Evolutionary conservation across 2,113 vertebrate species (phyloP), one percentile per base, ranked within the genome.

Genomic region (Peucedramus taeniatus): DNA sequence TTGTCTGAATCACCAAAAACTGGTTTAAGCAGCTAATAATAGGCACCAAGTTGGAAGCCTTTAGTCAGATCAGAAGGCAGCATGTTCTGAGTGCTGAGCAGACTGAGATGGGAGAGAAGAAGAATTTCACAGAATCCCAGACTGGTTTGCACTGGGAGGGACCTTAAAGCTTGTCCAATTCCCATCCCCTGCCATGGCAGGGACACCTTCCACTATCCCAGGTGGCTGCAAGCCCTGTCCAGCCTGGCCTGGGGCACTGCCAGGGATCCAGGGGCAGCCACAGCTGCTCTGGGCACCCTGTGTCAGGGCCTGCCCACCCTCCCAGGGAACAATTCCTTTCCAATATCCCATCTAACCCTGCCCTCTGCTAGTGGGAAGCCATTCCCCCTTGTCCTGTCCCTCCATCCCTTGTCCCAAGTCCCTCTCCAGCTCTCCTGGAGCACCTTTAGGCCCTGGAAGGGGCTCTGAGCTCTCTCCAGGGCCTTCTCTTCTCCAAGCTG

Each of bases 1-100:
- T 85, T 87, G 54, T 89, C 84, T 96, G 90, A 83, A 80, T 90
- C 13, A 51, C 82, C 85, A 50, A 56, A 80, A 88, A 49, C 47
- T 50, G 22, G 42, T 75, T 80, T 69, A 42, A 91, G 77, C 59
- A 93, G 81, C 77, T 93, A 87, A 74, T 65, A 64, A 69, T 83
- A 80, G 92, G 64, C 70, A 89, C 24, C 40, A 28, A 27, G 33
- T 45, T 91, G 87, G 81, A 93, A 89, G 64, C 53, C 74, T 92
- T 84, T 60, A 61, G 78, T 75, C 50, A 82, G 69, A 60, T 57
- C 19, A 13, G 42, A 70, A 39, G 13, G 31, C 54, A 37, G 47
- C 45, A 15, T 20, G 56, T 83, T 85, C 63, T 47, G 78, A 69
- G 75, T 16, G 45, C 56, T 72, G 56, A 79, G 40, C 60, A 68